Evolutionary conservation across 1,140 invertebrate genomes (phyloP).

Genomic region (Heliothis virescens): DNA sequence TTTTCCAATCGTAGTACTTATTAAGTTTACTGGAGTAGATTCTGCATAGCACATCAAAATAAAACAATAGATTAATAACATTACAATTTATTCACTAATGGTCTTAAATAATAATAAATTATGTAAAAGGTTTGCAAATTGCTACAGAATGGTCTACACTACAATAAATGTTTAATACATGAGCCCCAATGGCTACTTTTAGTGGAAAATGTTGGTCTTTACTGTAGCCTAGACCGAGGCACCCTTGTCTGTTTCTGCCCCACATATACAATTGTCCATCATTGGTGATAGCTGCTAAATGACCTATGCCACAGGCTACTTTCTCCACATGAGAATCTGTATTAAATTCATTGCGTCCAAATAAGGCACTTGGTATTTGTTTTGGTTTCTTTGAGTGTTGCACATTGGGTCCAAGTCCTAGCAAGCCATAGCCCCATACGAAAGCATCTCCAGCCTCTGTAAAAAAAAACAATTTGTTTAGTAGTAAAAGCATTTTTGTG

Average conservation of each 20-base stretch:
- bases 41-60: conserved; percentile 6
- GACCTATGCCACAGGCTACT: conserved; percentile 91
- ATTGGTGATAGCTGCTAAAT: conserved; percentile 93
- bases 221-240: conserved; percentile 92
- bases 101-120: conserved; percentile 57
- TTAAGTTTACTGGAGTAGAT: neutral
- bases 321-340: conserved; percentile 89
- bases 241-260: conserved; percentile 94
- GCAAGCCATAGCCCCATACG: conserved; percentile 97
- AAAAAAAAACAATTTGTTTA: conserved; percentile 50
- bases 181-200: conserved; percentile 92
- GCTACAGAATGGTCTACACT: conserved; percentile 95
- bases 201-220: conserved; percentile 96
- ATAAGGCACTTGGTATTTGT: conserved; percentile 91
- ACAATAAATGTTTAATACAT: conserved; percentile 90
- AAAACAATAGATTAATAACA: conserved; percentile 49
- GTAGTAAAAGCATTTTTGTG: neutral
- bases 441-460: conserved; percentile 93
- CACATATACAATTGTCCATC: conserved; percentile 95
- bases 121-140: conserved; percentile 91
- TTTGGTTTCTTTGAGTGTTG: conserved; percentile 89
- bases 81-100: conserved; percentile 33
- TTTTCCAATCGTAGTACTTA: too few relatives aligned
- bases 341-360: conserved; percentile 94
- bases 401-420: conserved; percentile 95